Evolutionary conservation across 1,140 invertebrate genomes (phyloP).

Genomic region (Pseudachorutes palmiensis): DNA sequence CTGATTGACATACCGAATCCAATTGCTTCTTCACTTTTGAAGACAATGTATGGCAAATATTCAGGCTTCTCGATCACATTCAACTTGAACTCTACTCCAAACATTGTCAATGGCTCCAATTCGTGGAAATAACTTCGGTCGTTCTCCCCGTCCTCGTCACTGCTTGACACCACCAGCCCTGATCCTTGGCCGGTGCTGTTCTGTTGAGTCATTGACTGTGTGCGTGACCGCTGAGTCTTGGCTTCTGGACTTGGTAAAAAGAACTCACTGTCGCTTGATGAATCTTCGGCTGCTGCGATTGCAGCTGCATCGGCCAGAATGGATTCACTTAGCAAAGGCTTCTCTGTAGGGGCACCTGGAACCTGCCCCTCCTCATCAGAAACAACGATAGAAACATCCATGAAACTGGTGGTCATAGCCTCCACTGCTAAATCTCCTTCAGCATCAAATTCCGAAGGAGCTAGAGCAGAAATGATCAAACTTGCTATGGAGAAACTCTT

Average conservation of each 20-base stretch:
- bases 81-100: conserved; percentile 14
- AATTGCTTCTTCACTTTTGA: conserved; percentile 1
- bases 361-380: neutral
- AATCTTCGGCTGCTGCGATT: conserved; percentile 1
- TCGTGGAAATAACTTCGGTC: no score
- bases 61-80: conserved; percentile 1
- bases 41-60: conserved; percentile 12
- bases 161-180: no score
- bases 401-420: conserved; percentile 11
- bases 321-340: neutral
- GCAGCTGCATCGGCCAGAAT: neutral
- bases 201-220: no score
- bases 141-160: no score
- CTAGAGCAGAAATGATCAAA: neutral
- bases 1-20: conserved; percentile 17
- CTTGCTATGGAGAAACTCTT: neutral
- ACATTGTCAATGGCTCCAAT: conserved; percentile 2
- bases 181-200: no score
- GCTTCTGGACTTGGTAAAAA: neutral
- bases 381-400: conserved; percentile 17
- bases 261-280: no score
- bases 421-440: neutral
- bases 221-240: neutral
- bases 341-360: neutral
- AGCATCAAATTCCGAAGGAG: neutral